These are phyloP conservation scores for Macrosiphum euphorbiae DNA, from an alignment of 2,888 invertebrate genomes.

Conservation along the genomic window DNA sequence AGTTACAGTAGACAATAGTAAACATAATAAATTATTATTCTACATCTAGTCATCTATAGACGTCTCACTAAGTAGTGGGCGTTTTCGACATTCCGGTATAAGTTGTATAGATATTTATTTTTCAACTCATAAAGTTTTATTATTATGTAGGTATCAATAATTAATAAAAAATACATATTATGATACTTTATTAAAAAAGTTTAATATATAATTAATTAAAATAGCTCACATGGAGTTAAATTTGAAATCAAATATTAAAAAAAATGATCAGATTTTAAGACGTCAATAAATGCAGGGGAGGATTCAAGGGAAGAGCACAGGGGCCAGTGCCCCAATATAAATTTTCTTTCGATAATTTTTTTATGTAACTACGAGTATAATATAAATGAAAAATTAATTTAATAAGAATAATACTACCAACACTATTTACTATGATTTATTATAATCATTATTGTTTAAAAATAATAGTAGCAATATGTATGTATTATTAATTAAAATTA, in stretches of 20 bases:
- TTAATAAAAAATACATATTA: not conserved
- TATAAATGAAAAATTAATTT: too few species aligned
- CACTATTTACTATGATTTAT: too few species aligned
- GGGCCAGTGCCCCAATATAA: too few species aligned
- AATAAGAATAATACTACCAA: too few species aligned
- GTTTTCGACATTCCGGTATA: not conserved
- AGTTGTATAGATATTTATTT: not conserved
- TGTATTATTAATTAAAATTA: too few species aligned
- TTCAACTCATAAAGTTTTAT: not conserved
- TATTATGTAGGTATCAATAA: not conserved
- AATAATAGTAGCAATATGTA: too few species aligned
- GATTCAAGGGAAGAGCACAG: too few species aligned
- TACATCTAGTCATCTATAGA: slow-evolving; percentile 20
- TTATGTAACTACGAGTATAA: too few species aligned
- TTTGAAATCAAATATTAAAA: not conserved
- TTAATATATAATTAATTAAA: not conserved
- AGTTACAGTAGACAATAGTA: not conserved
- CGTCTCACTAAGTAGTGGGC: slow-evolving; percentile 13
- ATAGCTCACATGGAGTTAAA: not conserved
- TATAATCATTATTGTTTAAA: too few species aligned
- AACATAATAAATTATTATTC: not conserved
- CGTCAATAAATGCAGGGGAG: not conserved
- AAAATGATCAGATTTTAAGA: not conserved
- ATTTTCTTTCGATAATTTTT: too few species aligned
- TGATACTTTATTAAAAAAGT: not conserved